Evolutionary conservation across 1,140 invertebrate species (phyloP), one percentile per base, ranked within the genome.

Genomic region (Lepidurus arcticus): DNA sequence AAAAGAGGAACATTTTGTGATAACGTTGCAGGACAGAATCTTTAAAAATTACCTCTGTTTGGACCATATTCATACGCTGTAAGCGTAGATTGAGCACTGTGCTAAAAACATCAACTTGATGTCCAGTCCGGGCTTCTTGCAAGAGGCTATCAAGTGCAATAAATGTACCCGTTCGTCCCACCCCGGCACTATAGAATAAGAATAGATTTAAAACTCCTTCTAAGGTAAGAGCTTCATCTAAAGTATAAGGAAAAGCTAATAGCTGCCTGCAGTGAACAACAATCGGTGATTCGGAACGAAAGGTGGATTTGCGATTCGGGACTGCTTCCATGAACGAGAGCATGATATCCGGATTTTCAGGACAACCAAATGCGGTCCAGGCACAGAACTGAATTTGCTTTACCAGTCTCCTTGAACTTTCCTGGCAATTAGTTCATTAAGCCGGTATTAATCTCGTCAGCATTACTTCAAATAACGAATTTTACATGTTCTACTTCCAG

Each of bases 121-220:
- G 80, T 8, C 83, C 81, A 43, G 81, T 81, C 9, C 75, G 44
- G 74, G 83, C 82, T 81, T 84, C 83, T 82, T 93, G 92, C 74
- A 98, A 88, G 93, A 98, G 97, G 44, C 94, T 93, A 86, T 99
- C 96, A 80, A 99, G 90, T 0, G 98, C 93, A 80, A 91, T 91
- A 80, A 88, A 90, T 7, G 89, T 89, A n/a, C 90, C 90, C 13
- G 78, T 77, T 74, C 86, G 34, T 53, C 78, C 78, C 9, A 76
- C 73, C 75, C 42, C 53, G 77, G 85, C 96, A 94, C 95, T 83
- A 76, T 10, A 80, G 83, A 16, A 75, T 44, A n/a, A 44, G 24
- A 76, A 44, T n/a, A n/a, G 24, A 45, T 11, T 9, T 11, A 24
- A 74, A 24, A 42, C 13, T 3, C 2, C 21, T 16, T 65, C 21